Evolutionary conservation across 1,140 invertebrate species (phyloP).

Genomic region (Drosophila tsacasi): DNA sequence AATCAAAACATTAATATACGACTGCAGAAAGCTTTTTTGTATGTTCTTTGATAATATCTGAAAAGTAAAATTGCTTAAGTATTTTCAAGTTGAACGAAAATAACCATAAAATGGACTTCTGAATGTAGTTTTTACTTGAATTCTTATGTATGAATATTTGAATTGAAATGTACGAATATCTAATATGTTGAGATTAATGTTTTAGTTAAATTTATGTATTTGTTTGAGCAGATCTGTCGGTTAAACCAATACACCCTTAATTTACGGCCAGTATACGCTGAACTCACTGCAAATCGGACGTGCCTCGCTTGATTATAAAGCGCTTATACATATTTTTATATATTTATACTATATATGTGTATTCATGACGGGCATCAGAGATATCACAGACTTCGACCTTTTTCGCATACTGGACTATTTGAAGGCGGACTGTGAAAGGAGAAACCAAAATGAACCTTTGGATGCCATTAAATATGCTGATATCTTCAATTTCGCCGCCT

Average conservation of each 20-base stretch:
- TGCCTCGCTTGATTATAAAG: too few relatives aligned
- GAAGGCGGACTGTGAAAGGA: background rate
- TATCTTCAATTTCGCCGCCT: slow-evolving; percentile 15
- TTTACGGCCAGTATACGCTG: background rate
- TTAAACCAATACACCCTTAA: background rate
- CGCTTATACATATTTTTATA: too few relatives aligned
- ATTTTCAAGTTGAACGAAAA: background rate
- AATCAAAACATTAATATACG: too few relatives aligned
- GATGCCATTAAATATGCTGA: slow-evolving; percentile 17
- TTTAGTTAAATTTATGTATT: background rate
- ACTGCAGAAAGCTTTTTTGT: background rate
- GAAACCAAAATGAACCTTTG: background rate
- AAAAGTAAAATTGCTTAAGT: background rate
- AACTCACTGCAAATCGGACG: background rate
- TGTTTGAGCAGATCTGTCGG: too few relatives aligned
- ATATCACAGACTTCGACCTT: background rate
- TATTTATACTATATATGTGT: background rate
- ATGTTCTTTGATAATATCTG: background rate
- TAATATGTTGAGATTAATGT: too few relatives aligned
- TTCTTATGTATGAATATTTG: too few relatives aligned
- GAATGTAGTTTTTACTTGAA: too few relatives aligned
- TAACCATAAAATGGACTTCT: too few relatives aligned
- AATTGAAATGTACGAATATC: too few relatives aligned
- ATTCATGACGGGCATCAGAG: slow-evolving; percentile 1
- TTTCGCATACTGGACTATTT: slow-evolving; percentile 21